phyloP scores from a whole-genome alignment of 2,113 vertebrate genomes.

The Pontoporia blainvillei region DNA sequence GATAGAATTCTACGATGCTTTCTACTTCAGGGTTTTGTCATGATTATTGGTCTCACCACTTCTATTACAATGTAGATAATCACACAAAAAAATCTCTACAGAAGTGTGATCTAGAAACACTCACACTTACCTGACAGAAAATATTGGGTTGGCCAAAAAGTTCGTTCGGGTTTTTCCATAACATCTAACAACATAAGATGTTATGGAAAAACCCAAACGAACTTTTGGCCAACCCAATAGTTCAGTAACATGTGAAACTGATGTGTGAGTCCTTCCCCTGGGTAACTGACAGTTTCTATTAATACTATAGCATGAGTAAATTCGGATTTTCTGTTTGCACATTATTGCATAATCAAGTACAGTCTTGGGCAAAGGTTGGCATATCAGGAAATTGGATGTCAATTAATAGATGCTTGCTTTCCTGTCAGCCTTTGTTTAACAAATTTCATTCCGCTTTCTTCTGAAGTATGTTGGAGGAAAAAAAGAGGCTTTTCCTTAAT shows the following conservation, averaged over 20 bases:
- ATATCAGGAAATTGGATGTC: background rate
- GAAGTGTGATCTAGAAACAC: background rate
- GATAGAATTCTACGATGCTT: background rate
- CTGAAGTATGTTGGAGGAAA: background rate
- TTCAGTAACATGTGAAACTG: background rate
- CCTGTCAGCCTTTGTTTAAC: conserved; percentile 24
- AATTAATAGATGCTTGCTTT: conserved; percentile 18
- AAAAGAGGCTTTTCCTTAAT: background rate
- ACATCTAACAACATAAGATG: too few species aligned
- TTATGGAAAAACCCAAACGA: too few species aligned
- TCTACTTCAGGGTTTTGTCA: background rate
- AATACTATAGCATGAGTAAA: background rate
- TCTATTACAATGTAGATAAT: background rate
- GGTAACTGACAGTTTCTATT: background rate
- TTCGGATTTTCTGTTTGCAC: background rate
- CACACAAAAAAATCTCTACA: background rate
- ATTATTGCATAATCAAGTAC: background rate
- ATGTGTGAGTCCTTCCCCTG: background rate
- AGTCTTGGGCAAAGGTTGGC: background rate
- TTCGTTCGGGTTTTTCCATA: too few species aligned
- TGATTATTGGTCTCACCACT: background rate
- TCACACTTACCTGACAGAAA: background rate
- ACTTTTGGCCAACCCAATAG: background rate
- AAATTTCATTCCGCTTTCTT: conserved; percentile 22
- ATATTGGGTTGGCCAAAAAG: background rate